A percentile compares a stretch with the other conserved stretches of the same genome.
Conservation (phyloP, 2,888 invertebrate genomes). For the Lasioglossum marginatum region DNA sequence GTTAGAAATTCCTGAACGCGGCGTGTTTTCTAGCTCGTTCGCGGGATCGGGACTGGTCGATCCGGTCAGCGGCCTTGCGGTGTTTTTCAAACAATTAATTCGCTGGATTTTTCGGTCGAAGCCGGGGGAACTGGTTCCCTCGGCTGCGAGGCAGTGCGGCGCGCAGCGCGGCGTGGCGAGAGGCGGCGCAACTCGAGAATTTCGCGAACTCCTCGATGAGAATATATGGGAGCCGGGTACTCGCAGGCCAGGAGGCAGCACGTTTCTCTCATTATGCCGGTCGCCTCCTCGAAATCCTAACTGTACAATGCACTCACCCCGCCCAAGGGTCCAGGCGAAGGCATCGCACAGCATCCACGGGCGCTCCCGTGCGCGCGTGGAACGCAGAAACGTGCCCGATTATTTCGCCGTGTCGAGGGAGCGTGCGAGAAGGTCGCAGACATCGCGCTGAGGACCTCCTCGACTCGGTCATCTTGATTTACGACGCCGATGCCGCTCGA, state of each 20-base stretch:
- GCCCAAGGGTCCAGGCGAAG: conserved; percentile 76
- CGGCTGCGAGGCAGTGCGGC: too few species aligned
- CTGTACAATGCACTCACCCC: conserved; percentile 80
- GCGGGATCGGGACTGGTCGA: conserved; percentile 47
- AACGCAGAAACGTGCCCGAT: conserved; percentile 68
- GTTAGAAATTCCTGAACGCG: conserved; percentile 35
- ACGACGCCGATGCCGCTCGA: conserved; percentile 26
- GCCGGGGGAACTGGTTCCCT: conserved; percentile 46
- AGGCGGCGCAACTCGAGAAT: conserved; percentile 9
- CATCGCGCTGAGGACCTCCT: conserved; percentile 44
- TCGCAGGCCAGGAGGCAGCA: conserved; percentile 79
- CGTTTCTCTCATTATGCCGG: conserved; percentile 81
- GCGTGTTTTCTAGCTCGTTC: conserved; percentile 40
- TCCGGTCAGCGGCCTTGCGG: conserved; percentile 53
- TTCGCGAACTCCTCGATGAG: conserved; percentile 38
- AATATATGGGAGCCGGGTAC: conserved; percentile 51
- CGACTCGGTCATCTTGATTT: conserved; percentile 68
- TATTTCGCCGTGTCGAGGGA: conserved; percentile 59
- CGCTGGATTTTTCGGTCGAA: conserved; percentile 34
- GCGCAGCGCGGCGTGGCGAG: neutral
- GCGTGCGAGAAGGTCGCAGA: conserved; percentile 68
- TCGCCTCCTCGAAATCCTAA: conserved; percentile 78
- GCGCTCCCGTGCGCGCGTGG: conserved; percentile 56
- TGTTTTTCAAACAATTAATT: conserved; percentile 61
- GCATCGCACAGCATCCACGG: conserved; percentile 46